Evolutionary conservation across 2,113 vertebrate species (phyloP).

Genomic region (Centropus bengalensis): DNA sequence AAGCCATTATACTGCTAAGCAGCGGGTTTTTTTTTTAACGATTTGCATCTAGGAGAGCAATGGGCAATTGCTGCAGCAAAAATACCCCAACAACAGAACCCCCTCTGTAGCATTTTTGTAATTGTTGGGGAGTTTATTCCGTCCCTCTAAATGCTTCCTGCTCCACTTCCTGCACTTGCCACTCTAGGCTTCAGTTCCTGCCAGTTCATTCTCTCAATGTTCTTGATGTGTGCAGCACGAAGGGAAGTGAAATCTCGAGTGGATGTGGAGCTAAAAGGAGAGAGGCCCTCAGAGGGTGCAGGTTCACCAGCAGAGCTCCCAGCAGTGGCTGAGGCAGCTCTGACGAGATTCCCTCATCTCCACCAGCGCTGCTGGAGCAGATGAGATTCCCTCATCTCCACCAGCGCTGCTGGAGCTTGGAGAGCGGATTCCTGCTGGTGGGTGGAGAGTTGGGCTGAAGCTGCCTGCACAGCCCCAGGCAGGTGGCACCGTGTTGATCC

Average conservation of each 20-base stretch:
- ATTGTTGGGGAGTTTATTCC: slow-evolving; percentile 24
- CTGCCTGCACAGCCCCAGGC: not conserved
- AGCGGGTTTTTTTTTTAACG: not conserved
- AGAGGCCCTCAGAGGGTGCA: not conserved
- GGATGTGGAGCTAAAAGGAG: not conserved
- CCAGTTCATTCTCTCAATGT: slow-evolving; percentile 13
- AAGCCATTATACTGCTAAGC: not conserved
- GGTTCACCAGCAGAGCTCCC: not conserved
- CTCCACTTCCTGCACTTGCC: not conserved
- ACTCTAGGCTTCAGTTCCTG: slow-evolving; percentile 22
- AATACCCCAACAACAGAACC: not conserved
- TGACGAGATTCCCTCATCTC: not conserved
- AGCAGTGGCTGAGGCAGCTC: not conserved
- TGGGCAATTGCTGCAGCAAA: not conserved
- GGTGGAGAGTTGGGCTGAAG: not conserved
- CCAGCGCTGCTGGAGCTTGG: not conserved
- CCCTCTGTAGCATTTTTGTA: not conserved
- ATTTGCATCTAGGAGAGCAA: not conserved
- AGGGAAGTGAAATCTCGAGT: not conserved
- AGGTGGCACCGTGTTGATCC: not conserved
- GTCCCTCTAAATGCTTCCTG: slow-evolving; percentile 30
- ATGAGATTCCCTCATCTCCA: not conserved
- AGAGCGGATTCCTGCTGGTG: not conserved
- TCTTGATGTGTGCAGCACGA: not conserved
- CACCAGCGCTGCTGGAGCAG: not conserved